Base-by-base conservation (phyloP, 2,113 vertebrate genomes). In the Galemys pyrenaicus region DNA sequence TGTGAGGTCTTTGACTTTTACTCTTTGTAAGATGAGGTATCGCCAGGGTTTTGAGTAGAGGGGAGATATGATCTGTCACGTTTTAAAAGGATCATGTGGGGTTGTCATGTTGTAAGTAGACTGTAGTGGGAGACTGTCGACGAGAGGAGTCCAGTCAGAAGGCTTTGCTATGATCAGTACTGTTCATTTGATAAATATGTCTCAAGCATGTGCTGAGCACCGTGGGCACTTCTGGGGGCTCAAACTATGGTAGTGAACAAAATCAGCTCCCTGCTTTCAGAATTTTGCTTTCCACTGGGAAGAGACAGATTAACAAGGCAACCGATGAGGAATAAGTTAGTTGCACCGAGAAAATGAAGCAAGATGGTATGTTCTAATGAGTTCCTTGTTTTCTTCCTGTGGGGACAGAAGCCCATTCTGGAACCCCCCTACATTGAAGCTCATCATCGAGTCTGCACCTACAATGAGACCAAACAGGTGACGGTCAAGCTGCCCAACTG, bases 401-500 rank as follows among this genome's bases (percentile, higher is more conserved):
- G 92, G 80, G 89, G n/a, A 4, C 98, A 99, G 99, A 99, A 98
- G 87, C 99, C 99, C 0, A 96, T 99, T 58, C 97, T 99, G 97
- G 98, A 99, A 65, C 98, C 99, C 0, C 99, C 99, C 0, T 99
- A 98, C 97, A 98, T 99, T 0, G 99, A 99, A 97, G 99, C 99
- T 26, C 93, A 99, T 94, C 99, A 99, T 96, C 98, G 98, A 0
- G 98, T 99, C 58, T 99, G 99, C 88, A 99, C 99, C 91, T 99
- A 99, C 98, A 99, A 99, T 0, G 97, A 99, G 97, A 99, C 98
- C 22, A 99, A 98, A 41, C 96, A 98, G 92, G 97, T 98, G 91
- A 99, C 98, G 0, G 98, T 99, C 89, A 99, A 98, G 93, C 98
- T 99, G 89, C 99, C 99, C 22, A 96, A 88, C 95, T 99, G 99